A percentile compares a stretch with the other conserved stretches of the same genome.
Evolutionary conservation across 2,888 invertebrate species (phyloP).

Genomic region (Zygogramma bicolorata): DNA sequence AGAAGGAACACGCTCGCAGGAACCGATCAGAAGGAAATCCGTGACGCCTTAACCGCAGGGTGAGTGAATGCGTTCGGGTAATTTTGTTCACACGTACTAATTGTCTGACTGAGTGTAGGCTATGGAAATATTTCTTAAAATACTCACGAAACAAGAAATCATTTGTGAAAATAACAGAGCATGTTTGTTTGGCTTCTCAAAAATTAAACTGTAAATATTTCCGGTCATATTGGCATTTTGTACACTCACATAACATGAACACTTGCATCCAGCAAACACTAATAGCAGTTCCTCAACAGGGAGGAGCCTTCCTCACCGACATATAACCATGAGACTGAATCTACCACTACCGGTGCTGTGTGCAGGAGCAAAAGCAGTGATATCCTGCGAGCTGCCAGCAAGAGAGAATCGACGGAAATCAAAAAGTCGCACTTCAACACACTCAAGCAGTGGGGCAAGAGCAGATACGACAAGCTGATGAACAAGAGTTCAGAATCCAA

Average conservation of each 20-base stretch:
- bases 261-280: conserved; percentile 45
- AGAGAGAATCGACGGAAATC: conserved; percentile 73
- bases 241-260: conserved; percentile 39
- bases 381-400: conserved; percentile 70
- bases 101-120: conserved; percentile 42
- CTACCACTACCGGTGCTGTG: conserved; percentile 70
- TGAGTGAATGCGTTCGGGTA: conserved; percentile 66
- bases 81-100: conserved; percentile 59
- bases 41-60: conserved; percentile 84
- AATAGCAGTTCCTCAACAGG: conserved; percentile 58
- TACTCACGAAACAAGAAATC: conserved; percentile 17
- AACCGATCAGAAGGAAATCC: conserved; percentile 90
- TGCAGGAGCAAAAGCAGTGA: conserved; percentile 82
- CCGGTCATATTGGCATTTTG: conserved; percentile 39
- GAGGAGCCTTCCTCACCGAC: conserved; percentile 59
- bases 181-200: conserved; percentile 43
- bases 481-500: conserved; percentile 74
- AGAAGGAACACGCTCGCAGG: conserved; percentile 92
- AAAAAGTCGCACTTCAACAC: conserved; percentile 82
- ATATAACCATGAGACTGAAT: conserved; percentile 63
- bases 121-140: conserved; percentile 37
- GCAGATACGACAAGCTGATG: conserved; percentile 80
- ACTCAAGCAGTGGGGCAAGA: conserved; percentile 88
- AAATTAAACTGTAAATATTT: conserved; percentile 44
- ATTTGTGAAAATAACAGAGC: conserved; percentile 43